Evolutionary conservation across 2,888 invertebrate genomes (phyloP).

Genomic region (Chrysopilus asiliformis): DNA sequence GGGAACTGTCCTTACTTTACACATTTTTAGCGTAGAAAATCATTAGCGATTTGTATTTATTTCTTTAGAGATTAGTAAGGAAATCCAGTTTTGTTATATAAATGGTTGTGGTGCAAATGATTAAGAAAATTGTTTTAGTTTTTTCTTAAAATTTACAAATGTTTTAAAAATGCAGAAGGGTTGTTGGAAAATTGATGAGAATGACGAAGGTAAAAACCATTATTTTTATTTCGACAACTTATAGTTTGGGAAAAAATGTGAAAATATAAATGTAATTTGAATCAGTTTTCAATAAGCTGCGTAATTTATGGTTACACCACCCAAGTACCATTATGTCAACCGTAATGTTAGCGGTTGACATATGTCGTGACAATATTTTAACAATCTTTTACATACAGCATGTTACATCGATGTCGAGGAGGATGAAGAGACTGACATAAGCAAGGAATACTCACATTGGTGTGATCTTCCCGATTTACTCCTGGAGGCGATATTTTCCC

Average conservation of each 20-base stretch:
- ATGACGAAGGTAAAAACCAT: conserved; percentile 36
- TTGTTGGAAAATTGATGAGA: conserved; percentile 34
- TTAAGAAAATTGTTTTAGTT: too few species aligned
- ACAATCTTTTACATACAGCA: conserved; percentile 26
- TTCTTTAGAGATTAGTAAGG: too few species aligned
- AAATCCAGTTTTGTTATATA: too few species aligned
- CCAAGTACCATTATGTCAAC: too few species aligned
- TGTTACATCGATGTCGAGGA: conserved; percentile 40
- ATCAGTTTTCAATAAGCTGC: too few species aligned
- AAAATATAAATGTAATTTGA: too few species aligned
- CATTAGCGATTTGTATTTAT: not conserved
- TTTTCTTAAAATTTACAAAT: too few species aligned
- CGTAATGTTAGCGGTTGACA: too few species aligned
- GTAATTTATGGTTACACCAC: too few species aligned
- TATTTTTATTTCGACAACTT: not conserved
- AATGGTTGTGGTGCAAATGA: too few species aligned
- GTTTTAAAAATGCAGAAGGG: conserved; percentile 31
- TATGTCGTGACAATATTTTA: too few species aligned
- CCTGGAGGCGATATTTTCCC: conserved; percentile 56
- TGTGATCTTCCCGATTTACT: conserved; percentile 54
- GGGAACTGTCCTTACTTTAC: not conserved
- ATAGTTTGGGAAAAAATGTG: not conserved
- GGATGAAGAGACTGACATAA: conserved; percentile 28
- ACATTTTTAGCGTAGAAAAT: not conserved
- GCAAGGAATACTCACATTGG: conserved; percentile 44